A percentile compares a stretch with the other conserved stretches of the same genome.
Evolutionary conservation across 2,797 vertebrate species (phyloP).

Genomic region (Catostomus latipinnis): DNA sequence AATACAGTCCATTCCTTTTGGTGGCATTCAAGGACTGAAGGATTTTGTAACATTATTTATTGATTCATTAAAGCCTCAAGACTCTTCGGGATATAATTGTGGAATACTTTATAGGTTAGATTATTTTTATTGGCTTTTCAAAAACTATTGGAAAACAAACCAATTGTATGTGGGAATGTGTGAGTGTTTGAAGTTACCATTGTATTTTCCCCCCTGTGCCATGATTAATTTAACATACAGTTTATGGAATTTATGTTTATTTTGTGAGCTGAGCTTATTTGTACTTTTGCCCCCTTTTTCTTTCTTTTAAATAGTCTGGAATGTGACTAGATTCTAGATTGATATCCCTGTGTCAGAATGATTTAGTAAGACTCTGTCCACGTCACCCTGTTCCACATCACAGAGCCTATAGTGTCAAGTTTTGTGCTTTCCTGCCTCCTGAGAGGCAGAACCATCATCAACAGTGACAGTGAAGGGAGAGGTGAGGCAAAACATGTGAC

Average conservation of each 20-base stretch:
- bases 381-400: constrained; percentile 22
- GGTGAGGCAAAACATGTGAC: constrained; percentile 74
- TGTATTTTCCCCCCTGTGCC: background rate
- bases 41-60: background rate
- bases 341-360: background rate
- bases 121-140: background rate
- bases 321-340: background rate
- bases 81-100: background rate
- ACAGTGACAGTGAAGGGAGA: constrained; percentile 55
- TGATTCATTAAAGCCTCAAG: no score
- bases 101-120: background rate
- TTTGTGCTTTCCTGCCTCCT: constrained; percentile 31
- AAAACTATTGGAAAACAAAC: no score
- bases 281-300: background rate
- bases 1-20: background rate
- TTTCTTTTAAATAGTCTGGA: background rate
- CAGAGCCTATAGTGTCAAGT: constrained; percentile 5
- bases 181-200: background rate
- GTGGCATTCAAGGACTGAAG: background rate
- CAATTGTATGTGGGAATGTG: background rate
- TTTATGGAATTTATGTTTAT: background rate
- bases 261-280: background rate
- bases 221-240: background rate
- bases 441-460: constrained; percentile 48
- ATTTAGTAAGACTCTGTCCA: background rate